These are phyloP conservation scores for Antechinus stuartii DNA, from an alignment of 2,113 vertebrate genomes.

Conservation along the genomic window DNA sequence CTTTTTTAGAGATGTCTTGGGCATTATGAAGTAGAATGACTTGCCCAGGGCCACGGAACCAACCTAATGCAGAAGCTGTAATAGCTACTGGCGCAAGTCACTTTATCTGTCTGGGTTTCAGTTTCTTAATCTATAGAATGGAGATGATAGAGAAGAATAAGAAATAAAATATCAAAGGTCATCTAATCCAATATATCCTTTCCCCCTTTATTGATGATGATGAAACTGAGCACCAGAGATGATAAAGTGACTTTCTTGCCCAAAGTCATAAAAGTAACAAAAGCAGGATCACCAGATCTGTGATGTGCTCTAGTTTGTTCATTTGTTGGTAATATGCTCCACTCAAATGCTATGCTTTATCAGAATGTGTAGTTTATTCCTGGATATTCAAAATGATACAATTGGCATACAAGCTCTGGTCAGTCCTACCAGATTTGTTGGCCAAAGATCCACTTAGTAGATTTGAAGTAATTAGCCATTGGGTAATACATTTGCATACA, in stretches of 20 bases:
- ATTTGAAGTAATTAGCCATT: background rate
- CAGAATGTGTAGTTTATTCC: background rate
- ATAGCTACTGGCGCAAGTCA: background rate
- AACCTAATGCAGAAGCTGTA: background rate
- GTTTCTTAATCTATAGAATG: constrained; percentile 46
- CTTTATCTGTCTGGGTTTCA: background rate
- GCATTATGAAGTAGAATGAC: background rate
- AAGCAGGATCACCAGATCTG: background rate
- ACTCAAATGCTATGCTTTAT: background rate
- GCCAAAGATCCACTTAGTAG: background rate
- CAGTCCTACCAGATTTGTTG: background rate
- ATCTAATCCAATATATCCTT: background rate
- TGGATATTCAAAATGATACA: background rate
- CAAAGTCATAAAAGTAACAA: background rate
- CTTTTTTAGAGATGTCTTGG: background rate
- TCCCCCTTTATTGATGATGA: background rate
- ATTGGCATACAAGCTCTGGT: background rate
- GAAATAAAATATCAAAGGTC: background rate
- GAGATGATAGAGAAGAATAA: background rate
- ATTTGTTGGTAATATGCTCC: background rate
- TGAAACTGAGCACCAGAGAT: too few relatives aligned
- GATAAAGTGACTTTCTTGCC: background rate
- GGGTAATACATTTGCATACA: background rate
- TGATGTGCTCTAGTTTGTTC: background rate
- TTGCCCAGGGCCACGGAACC: background rate